These are phyloP conservation scores for Aphelenchoides besseyi DNA, from an alignment of 1,140 invertebrate genomes.

Conservation along the genomic window DNA sequence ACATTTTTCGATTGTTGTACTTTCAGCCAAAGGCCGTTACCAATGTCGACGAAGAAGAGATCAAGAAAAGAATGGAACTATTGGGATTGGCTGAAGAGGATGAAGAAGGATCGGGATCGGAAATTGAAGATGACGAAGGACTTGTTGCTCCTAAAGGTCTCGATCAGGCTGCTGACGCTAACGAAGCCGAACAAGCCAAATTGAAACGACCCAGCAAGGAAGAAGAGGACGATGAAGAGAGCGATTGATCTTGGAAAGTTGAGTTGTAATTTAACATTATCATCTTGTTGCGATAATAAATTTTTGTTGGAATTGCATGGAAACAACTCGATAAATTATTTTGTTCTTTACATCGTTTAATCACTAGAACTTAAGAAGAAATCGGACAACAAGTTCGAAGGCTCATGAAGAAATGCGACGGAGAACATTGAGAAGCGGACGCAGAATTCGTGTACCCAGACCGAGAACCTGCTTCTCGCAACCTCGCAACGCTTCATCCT, in stretches of 20 bases:
- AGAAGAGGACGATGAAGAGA: constrained; percentile 32
- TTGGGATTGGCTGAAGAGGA: constrained; percentile 77
- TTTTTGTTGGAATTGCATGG: too few relatives aligned
- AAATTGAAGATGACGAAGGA: constrained; percentile 67
- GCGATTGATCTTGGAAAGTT: constrained; percentile 22
- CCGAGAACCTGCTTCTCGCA: neutral
- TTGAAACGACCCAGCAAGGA: constrained; percentile 8
- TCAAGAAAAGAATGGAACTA: constrained; percentile 85
- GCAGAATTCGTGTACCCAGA: too few relatives aligned
- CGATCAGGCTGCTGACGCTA: constrained; percentile 54
- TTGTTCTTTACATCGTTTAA: neutral
- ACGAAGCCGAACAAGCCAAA: constrained; percentile 35
- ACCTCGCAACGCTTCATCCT: neutral
- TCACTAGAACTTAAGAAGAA: too few relatives aligned
- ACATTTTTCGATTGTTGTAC: neutral
- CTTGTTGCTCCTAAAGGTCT: constrained; percentile 60
- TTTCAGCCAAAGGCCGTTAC: constrained; percentile 91
- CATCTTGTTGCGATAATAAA: too few relatives aligned
- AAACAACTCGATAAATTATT: neutral
- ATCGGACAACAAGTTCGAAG: too few relatives aligned
- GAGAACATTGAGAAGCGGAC: neutral
- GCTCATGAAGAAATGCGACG: neutral
- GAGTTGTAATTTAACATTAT: too few relatives aligned
- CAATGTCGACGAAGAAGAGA: constrained; percentile 90
- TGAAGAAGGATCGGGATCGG: constrained; percentile 69